Conservation (phyloP, 2,113 vertebrate genomes). For the Myiozetetes cayanensis region DNA sequence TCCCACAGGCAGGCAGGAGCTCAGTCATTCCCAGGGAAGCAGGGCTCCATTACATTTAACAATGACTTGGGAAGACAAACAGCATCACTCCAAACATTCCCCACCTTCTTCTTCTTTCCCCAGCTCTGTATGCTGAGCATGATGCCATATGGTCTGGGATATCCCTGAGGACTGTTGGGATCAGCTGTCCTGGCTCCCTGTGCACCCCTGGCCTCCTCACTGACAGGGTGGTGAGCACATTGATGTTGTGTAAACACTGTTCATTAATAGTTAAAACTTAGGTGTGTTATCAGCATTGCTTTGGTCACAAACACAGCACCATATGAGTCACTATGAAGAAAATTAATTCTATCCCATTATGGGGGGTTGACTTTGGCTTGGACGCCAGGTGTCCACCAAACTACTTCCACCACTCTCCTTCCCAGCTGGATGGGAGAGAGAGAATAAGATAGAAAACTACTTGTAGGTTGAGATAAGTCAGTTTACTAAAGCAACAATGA, state of each 20-base stretch:
- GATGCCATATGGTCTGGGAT: background rate
- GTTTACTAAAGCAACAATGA: background rate
- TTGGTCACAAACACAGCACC: background rate
- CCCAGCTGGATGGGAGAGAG: background rate
- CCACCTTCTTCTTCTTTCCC: background rate
- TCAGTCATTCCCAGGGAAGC: background rate
- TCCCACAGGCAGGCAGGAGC: background rate
- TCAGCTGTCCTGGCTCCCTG: background rate
- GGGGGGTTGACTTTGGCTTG: background rate
- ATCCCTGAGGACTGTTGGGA: background rate
- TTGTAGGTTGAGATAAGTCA: background rate
- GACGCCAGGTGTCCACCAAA: background rate
- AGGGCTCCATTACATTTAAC: background rate
- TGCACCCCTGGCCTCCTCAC: background rate
- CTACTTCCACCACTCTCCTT: background rate
- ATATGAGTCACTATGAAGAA: background rate
- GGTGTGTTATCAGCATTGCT: background rate
- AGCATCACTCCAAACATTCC: background rate
- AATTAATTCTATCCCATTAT: background rate
- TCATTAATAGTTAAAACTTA: background rate
- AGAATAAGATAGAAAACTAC: background rate
- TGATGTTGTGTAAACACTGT: background rate
- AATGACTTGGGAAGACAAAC: background rate
- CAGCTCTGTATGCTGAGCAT: background rate
- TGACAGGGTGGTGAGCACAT: background rate